Conservation (phyloP, 2,888 invertebrate species). For the Desoria tigrina region DNA sequence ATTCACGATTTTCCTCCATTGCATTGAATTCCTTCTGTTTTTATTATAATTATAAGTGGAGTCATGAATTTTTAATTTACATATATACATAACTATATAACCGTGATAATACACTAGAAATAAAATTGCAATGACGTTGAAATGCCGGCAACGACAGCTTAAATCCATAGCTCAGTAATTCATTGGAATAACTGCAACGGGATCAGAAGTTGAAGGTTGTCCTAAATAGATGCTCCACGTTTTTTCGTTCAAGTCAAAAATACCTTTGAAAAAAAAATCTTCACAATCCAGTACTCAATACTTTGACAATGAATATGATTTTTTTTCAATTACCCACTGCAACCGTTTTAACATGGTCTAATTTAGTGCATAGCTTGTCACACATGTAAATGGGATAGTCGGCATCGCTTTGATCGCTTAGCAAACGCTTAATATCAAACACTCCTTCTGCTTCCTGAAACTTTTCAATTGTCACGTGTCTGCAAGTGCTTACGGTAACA, state of each 20-base stretch:
- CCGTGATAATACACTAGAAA: too few species aligned
- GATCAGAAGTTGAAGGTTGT: conserved; percentile 69
- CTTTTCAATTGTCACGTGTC: conserved; percentile 12
- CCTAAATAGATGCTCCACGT: conserved; percentile 79
- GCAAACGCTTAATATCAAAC: conserved; percentile 68
- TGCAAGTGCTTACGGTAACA: conserved; percentile 9
- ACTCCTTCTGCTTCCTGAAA: conserved; percentile 48
- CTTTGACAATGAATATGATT: too few species aligned
- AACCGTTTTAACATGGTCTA: conserved; percentile 72
- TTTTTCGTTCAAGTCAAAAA: conserved; percentile 73
- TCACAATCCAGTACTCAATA: too few species aligned
- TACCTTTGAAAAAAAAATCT: conserved; percentile 65
- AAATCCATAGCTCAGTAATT: too few species aligned
- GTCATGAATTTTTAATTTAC: too few species aligned
- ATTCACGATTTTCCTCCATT: too few species aligned
- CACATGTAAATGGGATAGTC: conserved; percentile 72
- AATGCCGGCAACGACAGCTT: too few species aligned
- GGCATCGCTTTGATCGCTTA: conserved; percentile 71
- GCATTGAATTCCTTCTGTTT: too few species aligned
- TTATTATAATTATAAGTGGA: too few species aligned
- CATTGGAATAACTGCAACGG: conserved; percentile 58
- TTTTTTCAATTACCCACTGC: conserved; percentile 67
- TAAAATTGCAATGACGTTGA: too few species aligned
- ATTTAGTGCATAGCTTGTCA: conserved; percentile 52
- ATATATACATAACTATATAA: too few species aligned